A percentile compares a stretch with the other conserved stretches of the same genome.
phyloP scores from a whole-genome alignment of 1,140 invertebrate species.

The Drosophila mojavensis region DNA sequence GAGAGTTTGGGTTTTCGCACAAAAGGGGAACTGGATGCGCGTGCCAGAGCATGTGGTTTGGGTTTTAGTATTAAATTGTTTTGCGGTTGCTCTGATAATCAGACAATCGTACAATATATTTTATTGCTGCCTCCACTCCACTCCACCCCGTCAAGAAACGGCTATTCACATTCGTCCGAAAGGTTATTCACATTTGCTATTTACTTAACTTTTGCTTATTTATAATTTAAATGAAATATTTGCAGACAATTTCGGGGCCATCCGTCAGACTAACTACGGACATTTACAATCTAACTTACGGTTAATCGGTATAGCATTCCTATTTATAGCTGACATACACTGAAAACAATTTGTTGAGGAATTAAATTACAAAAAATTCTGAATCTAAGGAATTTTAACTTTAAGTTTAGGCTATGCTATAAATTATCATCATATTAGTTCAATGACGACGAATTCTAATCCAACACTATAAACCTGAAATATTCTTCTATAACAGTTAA shows the following conservation, averaged over 20 bases:
- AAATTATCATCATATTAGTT: no score
- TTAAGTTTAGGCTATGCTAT: not conserved
- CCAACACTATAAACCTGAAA: not conserved
- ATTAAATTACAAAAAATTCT: not conserved
- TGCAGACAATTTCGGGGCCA: conserved; percentile 42
- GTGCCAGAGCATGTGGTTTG: conserved; percentile 75
- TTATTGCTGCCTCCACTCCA: conserved; percentile 55
- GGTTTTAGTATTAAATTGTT: conserved; percentile 82
- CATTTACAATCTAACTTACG: conserved; percentile 18
- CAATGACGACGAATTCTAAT: no score
- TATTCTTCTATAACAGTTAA: no score
- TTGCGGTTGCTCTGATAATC: conserved; percentile 78
- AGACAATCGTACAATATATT: conserved; percentile 78
- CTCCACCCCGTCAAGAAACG: not conserved
- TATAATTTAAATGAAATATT: conserved; percentile 79
- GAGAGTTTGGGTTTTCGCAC: conserved; percentile 7
- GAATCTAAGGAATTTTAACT: not conserved
- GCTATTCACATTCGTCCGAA: not conserved
- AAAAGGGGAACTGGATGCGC: conserved; percentile 51
- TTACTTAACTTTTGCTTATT: conserved; percentile 51
- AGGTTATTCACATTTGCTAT: conserved; percentile 32
- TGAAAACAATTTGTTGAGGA: not conserved
- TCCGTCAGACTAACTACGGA: conserved; percentile 51
- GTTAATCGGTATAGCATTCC: conserved; percentile 30
- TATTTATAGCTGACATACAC: conserved; percentile 5